These are phyloP conservation scores for Cacatua alba DNA, from an alignment of 2,113 vertebrate genomes.

Conservation along the genomic window DNA sequence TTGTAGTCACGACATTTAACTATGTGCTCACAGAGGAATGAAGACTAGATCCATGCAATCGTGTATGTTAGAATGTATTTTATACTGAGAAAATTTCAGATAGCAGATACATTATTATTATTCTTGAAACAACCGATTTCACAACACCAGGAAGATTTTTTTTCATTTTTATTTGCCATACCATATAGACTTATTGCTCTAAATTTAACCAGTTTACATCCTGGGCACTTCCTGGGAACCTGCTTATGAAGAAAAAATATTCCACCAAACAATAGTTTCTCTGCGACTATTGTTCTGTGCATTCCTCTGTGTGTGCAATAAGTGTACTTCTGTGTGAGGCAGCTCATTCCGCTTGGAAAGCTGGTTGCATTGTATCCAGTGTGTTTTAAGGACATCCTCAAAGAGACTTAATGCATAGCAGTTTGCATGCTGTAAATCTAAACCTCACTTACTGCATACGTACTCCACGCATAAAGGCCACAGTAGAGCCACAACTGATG, in stretches of 20 bases:
- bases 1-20: background rate
- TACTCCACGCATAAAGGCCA: background rate
- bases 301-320: accelerated
- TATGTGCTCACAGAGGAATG: background rate
- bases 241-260: background rate
- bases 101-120: background rate
- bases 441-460: background rate
- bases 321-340: background rate
- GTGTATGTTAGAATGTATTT: background rate
- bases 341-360: background rate
- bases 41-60: background rate
- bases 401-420: background rate
- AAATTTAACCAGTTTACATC: background rate
- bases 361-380: background rate
- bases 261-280: background rate
- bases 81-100: background rate
- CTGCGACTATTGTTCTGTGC: background rate
- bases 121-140: background rate
- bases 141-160: background rate
- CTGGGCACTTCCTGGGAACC: background rate
- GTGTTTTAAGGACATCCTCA: background rate
- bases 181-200: background rate
- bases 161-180: background rate
- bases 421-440: background rate
- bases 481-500: background rate